Evolutionary conservation across 2,888 invertebrate species (phyloP), one percentile per base, ranked within the genome.

Genomic region (Eristalis intricaria): DNA sequence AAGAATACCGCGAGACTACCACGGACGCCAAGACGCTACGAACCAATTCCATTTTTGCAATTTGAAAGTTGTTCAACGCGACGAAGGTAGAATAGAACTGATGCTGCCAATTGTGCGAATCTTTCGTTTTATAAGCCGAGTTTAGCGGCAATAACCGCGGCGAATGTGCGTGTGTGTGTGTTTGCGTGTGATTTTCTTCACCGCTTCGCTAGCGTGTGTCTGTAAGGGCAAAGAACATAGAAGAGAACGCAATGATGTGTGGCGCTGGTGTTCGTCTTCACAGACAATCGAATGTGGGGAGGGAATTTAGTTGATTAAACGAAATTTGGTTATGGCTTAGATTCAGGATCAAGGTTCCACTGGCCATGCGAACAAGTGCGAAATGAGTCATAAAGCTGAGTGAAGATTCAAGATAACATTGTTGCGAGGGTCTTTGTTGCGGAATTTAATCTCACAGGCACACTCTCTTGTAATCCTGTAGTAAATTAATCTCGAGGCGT

Each of bases 41-140:
- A 79, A 84, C 69, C 84, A 87, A 79, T 79, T 76, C 83, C 86
- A 87, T 87, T 32, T 58, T 79, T n/a, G n/a, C 22, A n/a, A 56
- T 56, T 69, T 70, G 23, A 66, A 77, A 75, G 83, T 71, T 84
- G 79, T 76, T 84, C 23, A 87, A 65, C 87, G 64, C 79, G 43
- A 68, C 79, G 71, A 71, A 68, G 84, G 75, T 76, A 87, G 84
- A 87, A 87, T 76, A 43, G 84, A 79, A 87, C 87, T 87, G 87
- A 80, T 87, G 84, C 76, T 68, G 65, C 50, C 75, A 84, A 73
- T 76, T 76, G 79, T 69, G 76, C 58, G 84, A 56, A 65, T 80
- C 73, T 80, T 84, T 73, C 80, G 74, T 84, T 87, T 87, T 87
- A 87, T 87, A 87, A 84, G 87, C 84, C 65, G 60, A 50, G 22